Base-by-base conservation (phyloP, 30 jellyfish, hydroid and myxozoan species). In the Haliclystus octoradiatus region DNA sequence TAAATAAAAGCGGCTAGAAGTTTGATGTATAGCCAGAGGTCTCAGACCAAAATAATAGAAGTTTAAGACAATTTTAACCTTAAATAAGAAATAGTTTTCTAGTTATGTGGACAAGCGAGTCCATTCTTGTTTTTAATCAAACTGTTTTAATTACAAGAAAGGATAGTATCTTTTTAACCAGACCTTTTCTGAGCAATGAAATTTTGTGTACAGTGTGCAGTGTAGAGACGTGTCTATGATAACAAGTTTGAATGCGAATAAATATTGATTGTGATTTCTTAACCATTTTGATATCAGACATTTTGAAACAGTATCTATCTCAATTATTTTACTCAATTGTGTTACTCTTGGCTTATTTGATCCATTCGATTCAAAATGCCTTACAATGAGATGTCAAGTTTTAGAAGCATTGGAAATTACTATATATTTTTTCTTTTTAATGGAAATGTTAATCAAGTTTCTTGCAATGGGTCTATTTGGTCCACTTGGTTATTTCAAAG, bases 261-360 rank as follows among this genome's bases (percentile, higher is more conserved):
- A n/a, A n/a, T n/a, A n/a, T n/a, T n/a, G n/a, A n/a, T n/a, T n/a
- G n/a, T n/a, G n/a, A n/a, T n/a, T 46, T 72, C 49, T 69, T 69
- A 46, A 46, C 27, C 25, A 26, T 24, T 4, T 19, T 49, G 2
- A 66, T 50, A 9, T 4, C 51, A 91, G 99, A 67, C 73, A 81
- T 57, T 82, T 91, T 70, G 99, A 91, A 63, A 69, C 83, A 62
- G 50, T 82, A 1, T 73, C 99, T 2, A 91, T 91, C 87, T 3
- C 74, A 30, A 84, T 91, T 2, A 91, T 91, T 26, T 33, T 91
- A 9, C 33, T 82, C 69, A 91, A 91, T 62, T 92, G 94, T 33
- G 92, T 91, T 3, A 91, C 99, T 0, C 92, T 91, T n/a, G 99
- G 99, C 28, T 82, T 91, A 84, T 91, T 76, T 82, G 95, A 91